phyloP scores from a whole-genome alignment of 2,113 vertebrate species.

The Xiphophorus hellerii region DNA sequence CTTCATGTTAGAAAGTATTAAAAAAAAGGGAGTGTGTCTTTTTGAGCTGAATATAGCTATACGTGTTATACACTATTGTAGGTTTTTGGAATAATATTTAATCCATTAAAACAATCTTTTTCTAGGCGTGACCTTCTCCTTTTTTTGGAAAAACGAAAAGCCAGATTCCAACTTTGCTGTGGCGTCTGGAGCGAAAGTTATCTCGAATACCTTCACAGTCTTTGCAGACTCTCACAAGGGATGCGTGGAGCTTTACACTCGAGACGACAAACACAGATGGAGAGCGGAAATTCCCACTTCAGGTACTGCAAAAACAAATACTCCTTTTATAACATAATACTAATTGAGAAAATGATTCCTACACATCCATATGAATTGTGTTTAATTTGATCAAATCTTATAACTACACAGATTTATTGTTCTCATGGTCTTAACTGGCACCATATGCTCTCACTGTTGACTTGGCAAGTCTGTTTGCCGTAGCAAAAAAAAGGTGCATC shows the following conservation, averaged over 20 bases:
- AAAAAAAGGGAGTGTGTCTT: background rate
- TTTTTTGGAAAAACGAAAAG: constrained; percentile 95
- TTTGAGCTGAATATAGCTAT: background rate
- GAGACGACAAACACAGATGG: constrained; percentile 87
- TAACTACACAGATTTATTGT: constrained; percentile 18
- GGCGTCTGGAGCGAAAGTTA: constrained; percentile 87
- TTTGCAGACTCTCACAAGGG: constrained; percentile 82
- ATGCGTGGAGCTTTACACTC: constrained; percentile 89
- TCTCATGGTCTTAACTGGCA: constrained; percentile 50
- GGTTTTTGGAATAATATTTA: background rate
- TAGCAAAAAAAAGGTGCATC: constrained; percentile 28
- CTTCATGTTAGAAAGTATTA: background rate
- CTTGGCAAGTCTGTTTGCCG: constrained; percentile 20
- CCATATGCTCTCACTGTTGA: constrained; percentile 42
- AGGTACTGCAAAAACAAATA: constrained; percentile 77
- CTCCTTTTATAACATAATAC: background rate
- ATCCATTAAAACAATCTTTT: background rate
- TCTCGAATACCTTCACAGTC: constrained; percentile 93
- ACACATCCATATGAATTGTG: constrained; percentile 15
- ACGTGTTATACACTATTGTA: background rate
- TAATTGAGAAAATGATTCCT: background rate
- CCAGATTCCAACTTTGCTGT: constrained; percentile 73
- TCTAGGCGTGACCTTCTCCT: constrained; percentile 94
- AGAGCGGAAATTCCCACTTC: constrained; percentile 87
- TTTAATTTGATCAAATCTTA: constrained; percentile 38